Evolutionary conservation across 2,797 vertebrate species (phyloP), one percentile per base, ranked within the genome.

Genomic region (Pyrocephalus nanus): DNA sequence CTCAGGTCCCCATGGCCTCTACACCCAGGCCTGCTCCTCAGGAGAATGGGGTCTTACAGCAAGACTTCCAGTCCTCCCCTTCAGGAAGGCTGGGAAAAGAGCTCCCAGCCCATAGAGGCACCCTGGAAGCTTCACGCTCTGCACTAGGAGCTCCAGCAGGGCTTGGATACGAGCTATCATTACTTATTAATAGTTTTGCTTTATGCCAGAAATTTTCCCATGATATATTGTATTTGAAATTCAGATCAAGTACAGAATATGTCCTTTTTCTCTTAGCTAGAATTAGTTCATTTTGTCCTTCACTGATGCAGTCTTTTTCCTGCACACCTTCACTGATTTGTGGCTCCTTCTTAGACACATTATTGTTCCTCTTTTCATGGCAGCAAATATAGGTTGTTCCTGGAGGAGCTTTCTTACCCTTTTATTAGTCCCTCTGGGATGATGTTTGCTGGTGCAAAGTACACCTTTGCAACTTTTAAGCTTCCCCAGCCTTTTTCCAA

Each of bases 171-270:
- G 42, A 73, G 42, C 80, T 90, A 42, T 70, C 55, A 48, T 94
- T 92, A 72, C 9, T 94, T 94, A 92, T 76, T 94, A 86, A 94
- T 64, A 69, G 36, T 32, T 81, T 71, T 20, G 14, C 34, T 92
- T 92, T 85, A 70, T 89, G 81, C 74, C 71, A 94, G 48, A 23
- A 76, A 14, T 94, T 84, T 84, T 77, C 77, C 73, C 51, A 13
- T 72, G 60, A n/a, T 90, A 40, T 15, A 62, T 42, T 55, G 48
- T 47, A 67, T 90, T 90, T 95, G 88, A 48, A 73, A 86, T 78
- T 80, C 60, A 69, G 62, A 94, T 76, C 40, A 85, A 94, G 45
- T 36, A 42, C 40, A 73, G 40, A 26, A 13, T 42, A 66, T 55
- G 36, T 73, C 77, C 64, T 70, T 94, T 86, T 48, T 61, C 8